Conservation (phyloP, 37 sponge, comb jelly and placozoan genomes). For the Diacarnus erythraeanus region DNA sequence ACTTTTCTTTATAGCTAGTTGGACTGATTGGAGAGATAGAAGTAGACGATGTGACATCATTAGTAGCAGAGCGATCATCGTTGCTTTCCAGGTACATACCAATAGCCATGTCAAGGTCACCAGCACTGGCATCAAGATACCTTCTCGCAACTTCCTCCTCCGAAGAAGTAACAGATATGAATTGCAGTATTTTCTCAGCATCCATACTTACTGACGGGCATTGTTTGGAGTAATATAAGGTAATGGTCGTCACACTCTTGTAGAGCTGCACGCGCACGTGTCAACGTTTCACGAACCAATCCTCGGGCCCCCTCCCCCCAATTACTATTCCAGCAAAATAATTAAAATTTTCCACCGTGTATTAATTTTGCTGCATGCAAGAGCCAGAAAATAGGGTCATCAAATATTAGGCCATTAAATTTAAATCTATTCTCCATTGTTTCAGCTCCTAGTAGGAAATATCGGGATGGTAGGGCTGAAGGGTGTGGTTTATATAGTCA, state of each 20-base stretch:
- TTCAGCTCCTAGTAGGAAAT: too few species aligned
- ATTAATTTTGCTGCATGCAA: too few species aligned
- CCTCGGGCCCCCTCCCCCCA: too few species aligned
- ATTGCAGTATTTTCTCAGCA: slow-evolving; percentile 31
- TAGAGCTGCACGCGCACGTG: too few species aligned
- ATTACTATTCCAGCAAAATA: too few species aligned
- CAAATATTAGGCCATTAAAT: too few species aligned
- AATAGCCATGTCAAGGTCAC: slow-evolving; percentile 76
- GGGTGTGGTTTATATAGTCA: too few species aligned
- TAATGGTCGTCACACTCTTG: background rate
- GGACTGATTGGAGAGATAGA: slow-evolving; percentile 9
- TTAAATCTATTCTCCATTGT: too few species aligned
- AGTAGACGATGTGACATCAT: background rate
- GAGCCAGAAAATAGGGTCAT: too few species aligned
- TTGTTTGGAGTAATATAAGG: background rate
- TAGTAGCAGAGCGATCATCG: background rate
- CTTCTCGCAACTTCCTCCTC: slow-evolving; percentile 46
- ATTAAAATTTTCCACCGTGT: too few species aligned
- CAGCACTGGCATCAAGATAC: slow-evolving; percentile 64
- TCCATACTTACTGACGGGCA: background rate
- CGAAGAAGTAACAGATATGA: slow-evolving; percentile 63
- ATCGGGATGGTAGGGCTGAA: too few species aligned
- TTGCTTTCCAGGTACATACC: slow-evolving; percentile 69
- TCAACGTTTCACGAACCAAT: too few species aligned
- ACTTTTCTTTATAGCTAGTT: slow-evolving; percentile 20